phyloP scores from a whole-genome alignment of 2,113 vertebrate species.

The Tretioscincus oriximinensis region DNA sequence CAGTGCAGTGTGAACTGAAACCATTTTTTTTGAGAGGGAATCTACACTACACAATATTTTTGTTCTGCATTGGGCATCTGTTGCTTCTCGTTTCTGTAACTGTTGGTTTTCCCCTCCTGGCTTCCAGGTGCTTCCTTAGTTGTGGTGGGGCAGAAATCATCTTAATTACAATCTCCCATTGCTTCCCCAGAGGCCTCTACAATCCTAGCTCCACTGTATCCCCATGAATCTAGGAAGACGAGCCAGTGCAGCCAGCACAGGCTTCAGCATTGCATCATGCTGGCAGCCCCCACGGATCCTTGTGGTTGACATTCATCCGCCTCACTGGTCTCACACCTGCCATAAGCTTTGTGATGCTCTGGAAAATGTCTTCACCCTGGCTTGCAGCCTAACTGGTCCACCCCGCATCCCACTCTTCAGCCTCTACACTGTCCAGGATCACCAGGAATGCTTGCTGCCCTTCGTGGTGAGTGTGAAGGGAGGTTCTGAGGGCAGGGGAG shows the following conservation, averaged over 20 bases:
- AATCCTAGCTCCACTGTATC: neutral
- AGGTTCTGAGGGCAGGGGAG: too few relatives aligned
- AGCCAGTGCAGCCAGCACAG: conserved; percentile 33
- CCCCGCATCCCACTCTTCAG: conserved; percentile 85
- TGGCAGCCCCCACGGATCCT: conserved; percentile 80
- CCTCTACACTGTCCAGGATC: conserved; percentile 82
- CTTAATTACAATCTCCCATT: conserved; percentile 3
- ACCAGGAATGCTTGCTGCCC: conserved; percentile 89
- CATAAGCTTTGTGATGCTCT: conserved; percentile 83
- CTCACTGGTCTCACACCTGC: conserved; percentile 80
- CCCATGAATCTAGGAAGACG: conserved; percentile 60
- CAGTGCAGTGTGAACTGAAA: too few relatives aligned
- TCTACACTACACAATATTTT: neutral
- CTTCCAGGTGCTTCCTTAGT: neutral
- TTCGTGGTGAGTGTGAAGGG: conserved; percentile 80
- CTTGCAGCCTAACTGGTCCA: conserved; percentile 81
- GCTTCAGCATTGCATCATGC: neutral
- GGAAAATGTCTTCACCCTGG: conserved; percentile 84
- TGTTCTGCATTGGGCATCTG: neutral
- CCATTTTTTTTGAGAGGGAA: neutral
- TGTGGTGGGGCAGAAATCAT: neutral
- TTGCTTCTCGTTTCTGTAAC: neutral
- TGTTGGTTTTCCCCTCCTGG: neutral
- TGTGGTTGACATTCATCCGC: conserved; percentile 80
- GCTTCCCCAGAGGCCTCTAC: conserved; percentile 18